A percentile compares a stretch with the other conserved stretches of the same genome.
Conservation (phyloP, 2,888 invertebrate genomes). For the Flabesymbios commensalis region DNA sequence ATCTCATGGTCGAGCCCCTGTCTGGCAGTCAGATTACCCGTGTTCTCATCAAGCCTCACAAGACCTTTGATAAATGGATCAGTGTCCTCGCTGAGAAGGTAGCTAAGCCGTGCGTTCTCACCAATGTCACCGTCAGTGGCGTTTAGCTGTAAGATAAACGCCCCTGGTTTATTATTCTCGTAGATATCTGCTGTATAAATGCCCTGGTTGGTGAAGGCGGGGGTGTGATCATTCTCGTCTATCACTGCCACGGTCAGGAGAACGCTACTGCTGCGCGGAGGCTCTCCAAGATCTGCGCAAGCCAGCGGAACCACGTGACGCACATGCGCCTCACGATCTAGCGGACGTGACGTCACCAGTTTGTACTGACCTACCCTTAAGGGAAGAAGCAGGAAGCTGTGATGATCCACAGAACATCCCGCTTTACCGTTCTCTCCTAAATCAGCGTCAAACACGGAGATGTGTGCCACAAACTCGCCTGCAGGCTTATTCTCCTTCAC, state of each 20-base stretch:
- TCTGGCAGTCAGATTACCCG: slow-evolving; percentile 19
- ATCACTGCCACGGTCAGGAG: slow-evolving; percentile 17
- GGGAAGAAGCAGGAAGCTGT: slow-evolving; percentile 82
- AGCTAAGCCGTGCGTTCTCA: slow-evolving; percentile 45
- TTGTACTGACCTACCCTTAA: slow-evolving; percentile 65
- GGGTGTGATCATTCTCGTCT: slow-evolving; percentile 31
- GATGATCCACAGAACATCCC: slow-evolving; percentile 71
- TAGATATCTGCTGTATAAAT: slow-evolving; percentile 5
- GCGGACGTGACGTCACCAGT: slow-evolving; percentile 79
- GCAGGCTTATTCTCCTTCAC: slow-evolving; percentile 72
- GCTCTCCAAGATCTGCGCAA: slow-evolving; percentile 28
- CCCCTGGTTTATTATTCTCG: slow-evolving; percentile 24
- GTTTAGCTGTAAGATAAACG: slow-evolving; percentile 18
- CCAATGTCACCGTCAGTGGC: slow-evolving; percentile 38
- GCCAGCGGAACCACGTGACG: slow-evolving; percentile 85
- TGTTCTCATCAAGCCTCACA: slow-evolving; percentile 10
- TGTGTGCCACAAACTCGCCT: slow-evolving; percentile 90
- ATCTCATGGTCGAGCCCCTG: slow-evolving; percentile 27
- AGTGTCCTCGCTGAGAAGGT: slow-evolving; percentile 30
- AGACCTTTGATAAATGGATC: background rate
- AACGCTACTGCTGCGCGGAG: background rate
- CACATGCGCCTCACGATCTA: slow-evolving; percentile 89
- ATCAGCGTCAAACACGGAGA: slow-evolving; percentile 89
- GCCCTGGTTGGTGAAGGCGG: slow-evolving; percentile 13
- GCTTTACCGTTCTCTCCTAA: slow-evolving; percentile 89